Percentiles rank a stretch among this genome's conserved stretches.
Conservation (phyloP, 2,113 vertebrate species). For the Aramus guarauna region DNA sequence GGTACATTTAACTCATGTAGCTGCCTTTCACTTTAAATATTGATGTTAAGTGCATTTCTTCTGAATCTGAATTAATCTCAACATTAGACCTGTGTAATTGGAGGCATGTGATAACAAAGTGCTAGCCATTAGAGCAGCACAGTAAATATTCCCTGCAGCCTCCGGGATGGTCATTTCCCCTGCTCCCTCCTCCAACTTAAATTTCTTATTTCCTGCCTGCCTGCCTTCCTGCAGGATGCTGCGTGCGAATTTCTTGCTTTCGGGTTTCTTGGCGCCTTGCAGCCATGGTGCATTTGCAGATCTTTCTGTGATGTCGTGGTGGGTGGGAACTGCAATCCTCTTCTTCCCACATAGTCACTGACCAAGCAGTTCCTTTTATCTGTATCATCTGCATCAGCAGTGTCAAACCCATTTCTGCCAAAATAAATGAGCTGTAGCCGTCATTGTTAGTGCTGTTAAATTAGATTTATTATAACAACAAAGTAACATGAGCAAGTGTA, state of each 20-base stretch:
- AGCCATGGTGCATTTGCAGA: neutral
- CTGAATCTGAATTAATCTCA: neutral
- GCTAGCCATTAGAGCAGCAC: neutral
- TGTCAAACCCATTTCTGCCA: neutral
- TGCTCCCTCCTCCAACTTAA: neutral
- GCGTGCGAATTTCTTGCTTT: neutral
- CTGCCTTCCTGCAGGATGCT: neutral
- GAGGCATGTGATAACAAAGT: neutral
- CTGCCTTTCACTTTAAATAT: constrained; percentile 3
- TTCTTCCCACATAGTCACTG: neutral
- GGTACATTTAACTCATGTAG: neutral
- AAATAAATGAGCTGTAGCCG: neutral
- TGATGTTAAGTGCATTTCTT: constrained; percentile 3
- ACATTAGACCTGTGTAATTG: neutral
- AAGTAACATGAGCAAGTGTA: neutral
- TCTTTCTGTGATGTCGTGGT: neutral
- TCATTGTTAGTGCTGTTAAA: neutral
- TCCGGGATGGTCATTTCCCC: neutral
- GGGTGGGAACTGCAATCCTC: neutral
- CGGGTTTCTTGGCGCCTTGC: neutral
- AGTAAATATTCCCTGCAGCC: neutral
- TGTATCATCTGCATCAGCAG: neutral
- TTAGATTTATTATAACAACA: neutral
- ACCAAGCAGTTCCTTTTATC: neutral
- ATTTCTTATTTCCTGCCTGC: neutral